These are phyloP conservation scores for Antigone vipio DNA, from an alignment of 2,113 vertebrate species.

Conservation along the genomic window DNA sequence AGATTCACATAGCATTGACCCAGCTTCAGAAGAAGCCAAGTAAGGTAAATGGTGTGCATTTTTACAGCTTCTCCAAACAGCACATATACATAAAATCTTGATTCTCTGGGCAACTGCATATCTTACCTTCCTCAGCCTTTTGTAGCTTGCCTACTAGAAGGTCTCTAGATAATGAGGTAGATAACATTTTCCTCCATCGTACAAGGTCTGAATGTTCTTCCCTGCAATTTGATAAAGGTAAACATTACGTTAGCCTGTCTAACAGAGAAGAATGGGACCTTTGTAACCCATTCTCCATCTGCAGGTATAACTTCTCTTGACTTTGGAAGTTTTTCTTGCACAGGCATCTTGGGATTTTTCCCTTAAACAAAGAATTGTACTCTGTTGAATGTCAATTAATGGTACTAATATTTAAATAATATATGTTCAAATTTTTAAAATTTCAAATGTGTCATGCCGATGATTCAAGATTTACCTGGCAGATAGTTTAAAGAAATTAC, in stretches of 20 bases:
- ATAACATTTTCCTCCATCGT: background rate
- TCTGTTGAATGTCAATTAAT: conserved; percentile 30
- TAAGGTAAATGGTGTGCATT: background rate
- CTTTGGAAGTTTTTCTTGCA: background rate
- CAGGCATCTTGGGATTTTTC: background rate
- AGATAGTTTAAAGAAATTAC: conserved; percentile 54
- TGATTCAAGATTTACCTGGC: conserved; percentile 44
- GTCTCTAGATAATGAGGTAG: background rate
- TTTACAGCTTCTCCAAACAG: background rate
- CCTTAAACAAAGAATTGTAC: background rate
- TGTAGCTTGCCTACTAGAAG: background rate
- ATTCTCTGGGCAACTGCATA: background rate
- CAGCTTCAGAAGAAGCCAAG: background rate
- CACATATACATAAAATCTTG: background rate
- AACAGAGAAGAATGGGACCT: background rate
- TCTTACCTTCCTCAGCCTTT: background rate
- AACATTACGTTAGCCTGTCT: background rate
- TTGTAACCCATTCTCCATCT: background rate
- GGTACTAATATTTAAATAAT: conserved; percentile 36
- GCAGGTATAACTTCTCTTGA: background rate
- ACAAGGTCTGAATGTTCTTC: background rate
- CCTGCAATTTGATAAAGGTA: background rate
- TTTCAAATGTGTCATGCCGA: conserved; percentile 20
- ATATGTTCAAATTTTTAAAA: conserved; percentile 21
- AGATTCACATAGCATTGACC: background rate